These are phyloP conservation scores for Ernsta delagoae DNA, from an alignment of 2,888 invertebrate species.

Conservation along the genomic window DNA sequence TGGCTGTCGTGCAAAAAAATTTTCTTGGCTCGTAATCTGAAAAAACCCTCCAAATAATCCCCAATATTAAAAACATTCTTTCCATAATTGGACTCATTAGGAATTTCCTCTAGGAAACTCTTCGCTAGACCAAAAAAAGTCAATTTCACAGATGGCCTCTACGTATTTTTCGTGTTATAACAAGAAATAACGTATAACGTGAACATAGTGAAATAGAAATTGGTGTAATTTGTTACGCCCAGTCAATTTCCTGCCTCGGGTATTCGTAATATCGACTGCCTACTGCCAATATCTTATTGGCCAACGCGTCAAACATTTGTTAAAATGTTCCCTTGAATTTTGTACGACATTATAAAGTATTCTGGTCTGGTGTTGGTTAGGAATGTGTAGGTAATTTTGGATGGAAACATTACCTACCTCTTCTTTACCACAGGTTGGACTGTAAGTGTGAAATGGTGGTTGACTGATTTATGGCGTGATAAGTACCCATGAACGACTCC, in stretches of 20 bases:
- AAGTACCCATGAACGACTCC: too few relatives aligned
- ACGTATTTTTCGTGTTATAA: conserved; percentile 1
- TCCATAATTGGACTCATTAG: not conserved
- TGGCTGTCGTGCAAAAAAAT: too few relatives aligned
- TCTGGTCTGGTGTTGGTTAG: too few relatives aligned
- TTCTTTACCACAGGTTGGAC: too few relatives aligned
- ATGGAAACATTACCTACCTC: too few relatives aligned
- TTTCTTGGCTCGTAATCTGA: too few relatives aligned
- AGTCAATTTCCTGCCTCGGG: conserved; percentile 58
- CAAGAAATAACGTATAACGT: conserved; percentile 5
- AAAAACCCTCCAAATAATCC: too few relatives aligned
- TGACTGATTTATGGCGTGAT: too few relatives aligned
- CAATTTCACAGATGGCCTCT: not conserved
- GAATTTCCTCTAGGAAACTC: not conserved
- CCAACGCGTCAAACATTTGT: conserved; percentile 20
- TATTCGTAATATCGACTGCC: conserved; percentile 53
- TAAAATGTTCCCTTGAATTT: conserved; percentile 21
- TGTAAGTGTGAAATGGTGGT: too few relatives aligned
- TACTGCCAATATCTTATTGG: conserved; percentile 45
- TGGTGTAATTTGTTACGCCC: conserved; percentile 63
- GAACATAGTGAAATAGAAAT: conserved; percentile 55
- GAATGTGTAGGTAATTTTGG: too few relatives aligned
- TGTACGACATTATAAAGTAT: conserved; percentile 6
- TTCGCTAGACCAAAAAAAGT: not conserved
- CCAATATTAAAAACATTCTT: too few relatives aligned